Evolutionary conservation across 2,797 vertebrate genomes (phyloP).

Genomic region (Meriones psammophilus): DNA sequence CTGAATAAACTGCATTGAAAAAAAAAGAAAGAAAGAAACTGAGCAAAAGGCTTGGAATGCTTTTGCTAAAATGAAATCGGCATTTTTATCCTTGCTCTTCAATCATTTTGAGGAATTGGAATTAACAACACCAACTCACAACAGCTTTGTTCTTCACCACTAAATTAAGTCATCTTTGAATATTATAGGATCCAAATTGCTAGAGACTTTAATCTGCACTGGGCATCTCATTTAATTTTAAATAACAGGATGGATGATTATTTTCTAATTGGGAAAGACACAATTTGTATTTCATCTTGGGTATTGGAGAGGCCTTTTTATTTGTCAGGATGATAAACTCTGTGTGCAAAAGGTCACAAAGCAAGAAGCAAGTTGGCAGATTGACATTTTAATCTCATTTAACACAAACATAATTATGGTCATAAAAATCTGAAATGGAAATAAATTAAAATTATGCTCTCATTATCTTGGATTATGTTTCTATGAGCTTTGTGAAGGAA

Average conservation of each 20-base stretch:
- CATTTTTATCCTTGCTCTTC: not conserved
- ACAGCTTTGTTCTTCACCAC: constrained; percentile 39
- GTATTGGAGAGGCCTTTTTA: constrained; percentile 67
- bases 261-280: constrained; percentile 79
- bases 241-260: constrained; percentile 69
- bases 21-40: too few relatives aligned
- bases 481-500: not conserved
- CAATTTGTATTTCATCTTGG: constrained; percentile 46
- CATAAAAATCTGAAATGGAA: constrained; percentile 83
- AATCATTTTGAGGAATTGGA: constrained; percentile 7
- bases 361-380: constrained; percentile 72
- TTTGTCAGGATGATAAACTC: constrained; percentile 80
- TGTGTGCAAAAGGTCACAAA: constrained; percentile 76
- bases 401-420: constrained; percentile 77
- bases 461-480: constrained; percentile 61
- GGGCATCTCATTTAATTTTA: constrained; percentile 57
- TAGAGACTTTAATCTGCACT: constrained; percentile 18
- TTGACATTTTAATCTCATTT: constrained; percentile 84
- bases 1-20: too few relatives aligned
- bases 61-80: constrained; percentile 30
- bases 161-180: constrained; percentile 58
- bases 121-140: not conserved
- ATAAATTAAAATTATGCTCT: constrained; percentile 81
- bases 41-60: constrained; percentile 15
- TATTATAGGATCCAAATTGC: constrained; percentile 39